Conservation (phyloP, 2,888 invertebrate genomes). For the Oscheius myriophilus region DNA sequence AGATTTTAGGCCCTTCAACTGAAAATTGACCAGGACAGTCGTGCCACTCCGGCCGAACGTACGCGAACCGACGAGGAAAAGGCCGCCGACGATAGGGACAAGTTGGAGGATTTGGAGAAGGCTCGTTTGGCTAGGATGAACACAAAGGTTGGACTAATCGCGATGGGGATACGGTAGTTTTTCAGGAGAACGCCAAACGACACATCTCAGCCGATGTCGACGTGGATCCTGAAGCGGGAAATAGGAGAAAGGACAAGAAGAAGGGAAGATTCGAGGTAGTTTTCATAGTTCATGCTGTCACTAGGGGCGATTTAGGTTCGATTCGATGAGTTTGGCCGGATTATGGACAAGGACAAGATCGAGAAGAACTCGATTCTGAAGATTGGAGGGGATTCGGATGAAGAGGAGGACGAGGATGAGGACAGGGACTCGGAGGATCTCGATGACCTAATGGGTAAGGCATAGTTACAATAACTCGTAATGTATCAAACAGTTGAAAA, state of each 20-base stretch:
- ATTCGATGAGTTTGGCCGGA: slow-evolving; percentile 46
- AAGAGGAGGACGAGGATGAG: slow-evolving; percentile 42
- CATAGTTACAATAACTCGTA: too few relatives aligned
- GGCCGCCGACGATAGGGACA: slow-evolving; percentile 82
- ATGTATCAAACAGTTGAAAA: too few relatives aligned
- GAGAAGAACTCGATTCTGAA: slow-evolving; percentile 7
- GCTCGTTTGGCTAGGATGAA: slow-evolving; percentile 83
- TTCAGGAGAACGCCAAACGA: slow-evolving; percentile 29
- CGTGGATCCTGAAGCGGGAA: slow-evolving; percentile 36
- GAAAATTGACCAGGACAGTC: slow-evolving; percentile 48
- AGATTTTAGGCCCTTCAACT: slow-evolving; percentile 44
- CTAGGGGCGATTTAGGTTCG: slow-evolving; percentile 25
- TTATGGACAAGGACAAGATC: slow-evolving; percentile 42
- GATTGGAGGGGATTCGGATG: slow-evolving; percentile 29
- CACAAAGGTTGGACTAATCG: slow-evolving; percentile 21
- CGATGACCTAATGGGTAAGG: slow-evolving; percentile 47
- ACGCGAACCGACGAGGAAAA: slow-evolving; percentile 85
- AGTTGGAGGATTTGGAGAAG: slow-evolving; percentile 79
- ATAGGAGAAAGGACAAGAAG: slow-evolving; percentile 33
- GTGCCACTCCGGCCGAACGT: slow-evolving; percentile 80
- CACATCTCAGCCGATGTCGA: slow-evolving; percentile 54
- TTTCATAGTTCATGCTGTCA: too few relatives aligned
- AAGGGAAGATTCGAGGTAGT: slow-evolving; percentile 38
- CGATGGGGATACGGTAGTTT: background rate
- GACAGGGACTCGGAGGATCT: slow-evolving; percentile 55